A percentile compares a stretch with the other conserved stretches of the same genome.
Conservation (phyloP, 2,888 invertebrate species). For the Thecophora atra region DNA sequence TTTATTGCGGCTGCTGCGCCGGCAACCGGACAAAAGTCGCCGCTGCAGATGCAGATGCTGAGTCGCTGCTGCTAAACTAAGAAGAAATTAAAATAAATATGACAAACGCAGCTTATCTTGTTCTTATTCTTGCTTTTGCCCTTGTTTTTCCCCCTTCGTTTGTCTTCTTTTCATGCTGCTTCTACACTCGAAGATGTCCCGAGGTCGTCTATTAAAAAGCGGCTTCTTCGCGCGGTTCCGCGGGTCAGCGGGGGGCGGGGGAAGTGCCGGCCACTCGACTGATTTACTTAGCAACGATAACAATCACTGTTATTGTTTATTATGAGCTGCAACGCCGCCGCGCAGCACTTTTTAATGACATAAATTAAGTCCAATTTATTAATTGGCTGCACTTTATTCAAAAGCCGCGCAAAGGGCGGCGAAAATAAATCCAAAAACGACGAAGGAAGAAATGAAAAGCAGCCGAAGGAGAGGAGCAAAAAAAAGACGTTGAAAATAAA, state of each 20-base stretch:
- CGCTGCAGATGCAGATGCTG: slow-evolving; percentile 11
- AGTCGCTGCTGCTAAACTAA: slow-evolving; percentile 48
- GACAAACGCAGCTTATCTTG: slow-evolving; percentile 51
- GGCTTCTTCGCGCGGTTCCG: neutral
- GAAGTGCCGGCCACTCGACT: too few relatives aligned
- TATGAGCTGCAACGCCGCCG: neutral
- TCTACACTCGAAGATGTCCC: neutral
- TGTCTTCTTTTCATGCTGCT: neutral
- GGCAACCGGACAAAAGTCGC: slow-evolving; percentile 1
- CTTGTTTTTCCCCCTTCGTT: slow-evolving; percentile 3
- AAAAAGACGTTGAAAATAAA: neutral
- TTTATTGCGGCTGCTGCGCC: slow-evolving; percentile 51
- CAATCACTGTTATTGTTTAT: slow-evolving; percentile 21
- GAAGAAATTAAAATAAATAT: slow-evolving; percentile 61
- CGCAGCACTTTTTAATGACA: slow-evolving; percentile 6
- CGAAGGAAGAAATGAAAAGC: neutral
- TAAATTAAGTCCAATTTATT: slow-evolving; percentile 26
- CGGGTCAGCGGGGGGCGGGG: neutral
- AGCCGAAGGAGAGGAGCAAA: neutral
- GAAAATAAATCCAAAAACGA: neutral
- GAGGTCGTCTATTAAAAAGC: neutral
- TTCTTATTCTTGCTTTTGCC: slow-evolving; percentile 32
- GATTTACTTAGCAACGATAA: slow-evolving; percentile 22
- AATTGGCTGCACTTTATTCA: slow-evolving; percentile 26
- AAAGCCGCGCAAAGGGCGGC: neutral